Evolutionary conservation across 2,888 invertebrate genomes (phyloP), one percentile per base, ranked within the genome.

Genomic region (Tenthredo livida): DNA sequence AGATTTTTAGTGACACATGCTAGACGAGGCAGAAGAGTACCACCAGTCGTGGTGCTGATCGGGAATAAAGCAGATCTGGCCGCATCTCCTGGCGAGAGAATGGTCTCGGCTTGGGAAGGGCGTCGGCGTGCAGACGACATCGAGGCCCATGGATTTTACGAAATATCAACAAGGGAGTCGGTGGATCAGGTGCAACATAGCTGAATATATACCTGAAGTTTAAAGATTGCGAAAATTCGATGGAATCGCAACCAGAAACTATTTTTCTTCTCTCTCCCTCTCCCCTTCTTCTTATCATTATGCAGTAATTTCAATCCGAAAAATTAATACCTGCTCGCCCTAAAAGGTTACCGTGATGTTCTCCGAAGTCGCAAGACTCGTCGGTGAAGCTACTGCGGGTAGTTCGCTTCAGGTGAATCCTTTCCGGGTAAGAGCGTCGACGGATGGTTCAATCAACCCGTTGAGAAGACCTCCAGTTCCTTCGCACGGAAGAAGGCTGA

Each of bases 161-260:
- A 97, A 94, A 97, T 98, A 86, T 97, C 97, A 0, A 97, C 97
- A 5, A 94, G 97, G 85, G 97, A 98, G 93, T 97, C 96, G 91
- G 96, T 97, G 83, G 97, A 97, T 86, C 97, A 97, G 95, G 97
- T 96, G 91, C 1, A 21, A 21, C 17, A 1, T 29, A 40, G 29
- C 2, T 65, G 21, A 15, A 12, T 29, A n/a, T 33, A 50, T 12
- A 10, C n/a, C 1, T 2, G 1, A 54, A 54, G 54, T 54, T 6
- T n/a, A n/a, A 54, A 54, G 6, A 54, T n/a, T n/a, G 5, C 1
- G 54, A 0, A 54, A 54, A n/a, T 54, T n/a, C n/a, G n/a, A n/a
- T 54, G 10, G 54, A 54, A 50, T 29, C 33, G 29, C 0, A 17
- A 54, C 2, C 7, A 0, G 54, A 54, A 54, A 54, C 1, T 5